A percentile compares a stretch with the other conserved stretches of the same genome.
Conservation (phyloP, 2,888 invertebrate genomes). For the Lordiphosa fenestrarum region DNA sequence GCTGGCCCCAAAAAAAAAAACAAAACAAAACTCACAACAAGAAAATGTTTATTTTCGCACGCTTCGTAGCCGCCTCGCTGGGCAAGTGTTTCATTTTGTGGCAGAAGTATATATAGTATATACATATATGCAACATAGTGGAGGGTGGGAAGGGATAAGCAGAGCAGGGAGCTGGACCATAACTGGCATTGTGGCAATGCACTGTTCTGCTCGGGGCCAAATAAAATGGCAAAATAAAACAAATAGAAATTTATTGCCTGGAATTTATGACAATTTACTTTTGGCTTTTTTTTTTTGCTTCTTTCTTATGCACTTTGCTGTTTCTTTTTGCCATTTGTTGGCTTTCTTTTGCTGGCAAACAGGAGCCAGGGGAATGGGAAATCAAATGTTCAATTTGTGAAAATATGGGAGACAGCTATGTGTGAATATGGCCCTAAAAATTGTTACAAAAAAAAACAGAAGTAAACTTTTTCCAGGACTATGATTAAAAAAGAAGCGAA, state of each 20-base stretch:
- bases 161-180: constrained; percentile 8
- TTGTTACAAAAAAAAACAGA: too few species aligned
- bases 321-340: constrained; percentile 9
- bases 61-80: constrained; percentile 18
- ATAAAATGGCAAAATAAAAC: constrained; percentile 62
- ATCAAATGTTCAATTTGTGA: constrained; percentile 27
- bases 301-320: neutral
- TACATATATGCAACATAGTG: constrained; percentile 17
- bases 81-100: constrained; percentile 8
- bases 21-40: constrained; percentile 19
- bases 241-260: constrained; percentile 78
- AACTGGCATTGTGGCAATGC: neutral
- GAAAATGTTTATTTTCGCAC: constrained; percentile 28
- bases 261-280: constrained; percentile 76
- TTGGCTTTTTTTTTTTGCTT: constrained; percentile 6
- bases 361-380: constrained; percentile 5
- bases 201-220: constrained; percentile 7
- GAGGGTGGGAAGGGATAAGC: neutral
- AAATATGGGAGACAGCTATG: neutral
- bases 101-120: constrained; percentile 9
- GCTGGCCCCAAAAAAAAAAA: too few species aligned
- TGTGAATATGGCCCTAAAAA: too few species aligned
- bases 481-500: too few species aligned
- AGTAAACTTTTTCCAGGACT: too few species aligned
- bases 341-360: constrained; percentile 19